These are phyloP conservation scores for Drosophila lini DNA, from an alignment of 1,140 invertebrate genomes.

Conservation along the genomic window DNA sequence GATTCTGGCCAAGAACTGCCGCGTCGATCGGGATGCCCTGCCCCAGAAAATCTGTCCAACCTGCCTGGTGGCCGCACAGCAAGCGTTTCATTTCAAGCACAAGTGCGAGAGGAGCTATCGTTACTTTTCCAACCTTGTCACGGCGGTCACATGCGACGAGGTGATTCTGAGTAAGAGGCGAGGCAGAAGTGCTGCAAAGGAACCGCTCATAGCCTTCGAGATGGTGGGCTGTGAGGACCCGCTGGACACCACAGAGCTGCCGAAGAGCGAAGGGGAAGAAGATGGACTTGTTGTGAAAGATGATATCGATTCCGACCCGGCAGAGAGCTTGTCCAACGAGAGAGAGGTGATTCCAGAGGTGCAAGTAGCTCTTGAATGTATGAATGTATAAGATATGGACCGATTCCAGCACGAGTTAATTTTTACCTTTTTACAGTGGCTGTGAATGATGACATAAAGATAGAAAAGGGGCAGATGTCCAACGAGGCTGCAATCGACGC, in stretches of 20 bases:
- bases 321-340: no score
- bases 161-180: not conserved
- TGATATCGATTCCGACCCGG: not conserved
- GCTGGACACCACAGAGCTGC: not conserved
- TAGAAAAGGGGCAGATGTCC: not conserved
- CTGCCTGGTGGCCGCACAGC: conserved; percentile 40
- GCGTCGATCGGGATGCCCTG: conserved; percentile 27
- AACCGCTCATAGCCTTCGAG: conserved; percentile 2
- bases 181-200: not conserved
- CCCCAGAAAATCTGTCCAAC: conserved; percentile 41
- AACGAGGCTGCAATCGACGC: not conserved
- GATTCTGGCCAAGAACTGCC: conserved; percentile 21
- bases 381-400: not conserved
- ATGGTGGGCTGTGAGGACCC: conserved; percentile 31
- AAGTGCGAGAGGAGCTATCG: conserved; percentile 40
- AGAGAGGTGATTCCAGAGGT: not conserved
- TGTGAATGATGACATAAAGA: not conserved
- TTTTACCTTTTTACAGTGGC: not conserved
- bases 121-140: conserved; percentile 29
- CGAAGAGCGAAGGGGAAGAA: not conserved
- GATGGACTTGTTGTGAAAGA: not conserved
- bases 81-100: conserved; percentile 37
- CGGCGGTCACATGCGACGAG: not conserved
- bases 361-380: conserved; percentile 1
- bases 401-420: no score